Evolutionary conservation across 1,140 invertebrate species (phyloP), one percentile per base, ranked within the genome.

Genomic region (Drosophila tristis): DNA sequence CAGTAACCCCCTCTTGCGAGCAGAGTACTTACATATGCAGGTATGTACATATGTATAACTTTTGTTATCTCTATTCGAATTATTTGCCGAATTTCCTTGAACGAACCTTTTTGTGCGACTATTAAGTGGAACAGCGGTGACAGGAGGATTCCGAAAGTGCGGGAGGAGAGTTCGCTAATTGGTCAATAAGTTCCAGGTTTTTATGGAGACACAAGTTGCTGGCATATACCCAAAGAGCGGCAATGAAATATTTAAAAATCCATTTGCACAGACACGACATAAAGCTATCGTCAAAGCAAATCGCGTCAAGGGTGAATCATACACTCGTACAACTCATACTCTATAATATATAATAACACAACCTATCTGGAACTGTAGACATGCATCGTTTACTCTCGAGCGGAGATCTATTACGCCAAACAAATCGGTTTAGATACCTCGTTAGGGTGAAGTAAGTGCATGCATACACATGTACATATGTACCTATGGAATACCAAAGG

Each of bases 291-390:
- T 39, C 15, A 42, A 67, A 59, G 39, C 16, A 42, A 71, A 71
- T 59, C 47, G 48, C 26, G 45, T 51, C 55, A 50, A 68, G 67
- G 23, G 35, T 71, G 68, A 71, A 35, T 70, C 68, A 71, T 23
- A 11, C 29, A 45, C 15, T 16, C 6, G 23, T 25, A 23, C 26
- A 54, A 42, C 15, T 16, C 6, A 4, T 25, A 23, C 26, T 39
- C 23, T 15, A 42, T 31, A 7, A 42, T 39, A 23, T 29, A 13
- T 31, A 7, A 13, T 31, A 7, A 9, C 47, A 45, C 23, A 23
- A 9, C n/a, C 25, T 25, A 67, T 56, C 50, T 49, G 11, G 35
- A 5, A 13, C 35, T 39, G 11, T 48, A 13, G 15, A 13, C 35
- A 5, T 42, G 7, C 39, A 45, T n/a, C 23, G 4, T 26, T 31